Evolutionary conservation across 2,113 vertebrate genomes (phyloP), one percentile per base, ranked within the genome.

Genomic region (Ellobius talpinus): DNA sequence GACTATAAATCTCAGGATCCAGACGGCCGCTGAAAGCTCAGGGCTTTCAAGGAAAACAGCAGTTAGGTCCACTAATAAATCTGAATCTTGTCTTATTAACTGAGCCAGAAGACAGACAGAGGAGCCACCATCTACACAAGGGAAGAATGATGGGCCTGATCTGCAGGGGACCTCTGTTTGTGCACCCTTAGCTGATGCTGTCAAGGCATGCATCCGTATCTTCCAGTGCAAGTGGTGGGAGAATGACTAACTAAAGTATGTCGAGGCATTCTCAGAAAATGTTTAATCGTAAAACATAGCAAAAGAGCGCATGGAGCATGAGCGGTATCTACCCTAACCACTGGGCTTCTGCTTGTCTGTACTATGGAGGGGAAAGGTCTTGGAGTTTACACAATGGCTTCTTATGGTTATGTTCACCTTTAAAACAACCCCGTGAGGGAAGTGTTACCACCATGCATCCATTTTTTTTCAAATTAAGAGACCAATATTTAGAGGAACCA

Each of bases 61-160:
- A 89, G 63, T 72, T 42, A 81, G 85, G 79, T 17, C 3, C 19
- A 92, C 45, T 72, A 76, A 94, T 92, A 63, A 82, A 94, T 89
- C 73, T 92, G 88, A 95, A 79, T 74, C 50, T 45, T 86, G 58
- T 91, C 78, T 84, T 85, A 70, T 66, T 76, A 79, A 55, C 39
- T 45, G 47, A 92, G 45, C 23, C 63, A 87, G 61, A 96, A 89
- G 52, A 61, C 42, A 45, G 26, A 89, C 66, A 84, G 24, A 84
- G 63, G 79, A 14, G 5, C 50, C 45, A n/a, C 52, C 50, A 58
- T 29, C n/a, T 31, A 24, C n/a, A 74, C 11, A 5, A n/a, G 74
- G n/a, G 13, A 78, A 16, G 73, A 11, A 29, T 6, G 47, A 74
- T 19, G 39, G 58, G 39, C 5, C 19, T 3, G 16, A 29, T 76